A percentile compares a stretch with the other conserved stretches of the same genome.
These are phyloP conservation scores for Tetragonisca angustula DNA, from an alignment of 2,888 invertebrate genomes.

Conservation along the genomic window DNA sequence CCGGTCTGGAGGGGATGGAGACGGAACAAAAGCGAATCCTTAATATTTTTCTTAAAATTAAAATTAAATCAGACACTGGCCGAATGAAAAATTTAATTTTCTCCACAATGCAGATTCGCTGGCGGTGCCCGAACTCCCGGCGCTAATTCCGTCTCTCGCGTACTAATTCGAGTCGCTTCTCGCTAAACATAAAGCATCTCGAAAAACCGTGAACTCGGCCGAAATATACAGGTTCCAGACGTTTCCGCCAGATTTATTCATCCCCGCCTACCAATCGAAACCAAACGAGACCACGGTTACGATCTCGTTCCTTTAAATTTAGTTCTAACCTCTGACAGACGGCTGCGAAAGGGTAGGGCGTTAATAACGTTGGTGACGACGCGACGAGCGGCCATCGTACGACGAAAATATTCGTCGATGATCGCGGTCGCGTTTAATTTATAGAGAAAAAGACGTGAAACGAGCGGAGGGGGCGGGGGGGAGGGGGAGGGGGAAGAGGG, in stretches of 20 bases:
- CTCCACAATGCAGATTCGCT: neutral
- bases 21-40: no score
- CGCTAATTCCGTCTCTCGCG: neutral
- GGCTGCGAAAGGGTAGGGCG: constrained; percentile 15
- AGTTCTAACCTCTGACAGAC: constrained; percentile 15
- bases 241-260: constrained; percentile 17
- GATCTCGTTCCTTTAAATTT: constrained; percentile 41
- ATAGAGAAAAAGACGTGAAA: constrained; percentile 48
- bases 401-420: constrained; percentile 52
- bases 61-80: no score
- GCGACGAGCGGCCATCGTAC: constrained; percentile 27
- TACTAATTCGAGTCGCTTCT: neutral
- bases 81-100: neutral
- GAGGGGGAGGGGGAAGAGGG: constrained; percentile 18
- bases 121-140: neutral
- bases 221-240: neutral
- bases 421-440: constrained; percentile 65
- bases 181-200: neutral
- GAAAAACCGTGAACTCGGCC: neutral
- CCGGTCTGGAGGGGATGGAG: neutral
- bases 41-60: no score
- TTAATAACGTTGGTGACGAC: constrained; percentile 49
- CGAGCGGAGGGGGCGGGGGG: neutral
- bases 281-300: constrained; percentile 23
- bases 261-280: neutral